Percentiles rank a stretch among this genome's conserved stretches.
phyloP scores from a whole-genome alignment of 2,113 vertebrate genomes.

The Todiramphus saurophagus region DNA sequence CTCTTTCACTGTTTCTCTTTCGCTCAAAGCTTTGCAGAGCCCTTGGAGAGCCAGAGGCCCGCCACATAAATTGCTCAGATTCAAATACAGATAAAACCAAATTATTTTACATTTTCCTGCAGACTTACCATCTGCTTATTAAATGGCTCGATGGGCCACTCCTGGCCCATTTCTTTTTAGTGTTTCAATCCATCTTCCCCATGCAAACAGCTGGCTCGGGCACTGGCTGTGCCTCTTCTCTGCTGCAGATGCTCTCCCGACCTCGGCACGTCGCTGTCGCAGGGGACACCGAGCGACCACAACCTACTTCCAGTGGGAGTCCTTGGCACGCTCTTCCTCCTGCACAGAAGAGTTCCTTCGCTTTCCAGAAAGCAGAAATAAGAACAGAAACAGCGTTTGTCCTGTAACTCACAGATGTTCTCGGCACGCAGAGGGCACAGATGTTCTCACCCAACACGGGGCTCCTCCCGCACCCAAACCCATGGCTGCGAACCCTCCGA shows the following conservation, averaged over 20 bases:
- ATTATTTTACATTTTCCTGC: background rate
- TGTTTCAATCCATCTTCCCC: background rate
- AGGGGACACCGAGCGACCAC: background rate
- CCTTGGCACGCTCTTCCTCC: background rate
- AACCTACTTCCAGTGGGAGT: background rate
- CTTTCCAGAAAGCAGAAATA: background rate
- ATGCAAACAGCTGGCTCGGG: background rate
- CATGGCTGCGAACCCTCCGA: background rate
- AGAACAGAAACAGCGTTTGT: background rate
- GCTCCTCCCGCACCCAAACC: background rate
- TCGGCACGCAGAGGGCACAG: background rate
- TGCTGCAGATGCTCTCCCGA: background rate
- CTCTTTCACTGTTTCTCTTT: background rate
- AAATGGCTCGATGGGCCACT: rapidly evolving
- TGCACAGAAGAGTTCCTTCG: background rate
- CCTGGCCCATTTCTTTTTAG: background rate
- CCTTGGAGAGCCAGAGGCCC: background rate
- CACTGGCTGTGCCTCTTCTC: background rate
- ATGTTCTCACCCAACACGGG: background rate
- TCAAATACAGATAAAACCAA: background rate
- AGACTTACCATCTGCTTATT: background rate
- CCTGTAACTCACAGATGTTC: background rate
- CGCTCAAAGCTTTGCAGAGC: background rate
- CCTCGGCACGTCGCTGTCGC: background rate
- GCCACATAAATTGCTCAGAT: background rate